Percentiles rank a stretch among this genome's conserved stretches.
Conservation (phyloP, 2,113 vertebrate genomes). For the Pyxicephalus adspersus region DNA sequence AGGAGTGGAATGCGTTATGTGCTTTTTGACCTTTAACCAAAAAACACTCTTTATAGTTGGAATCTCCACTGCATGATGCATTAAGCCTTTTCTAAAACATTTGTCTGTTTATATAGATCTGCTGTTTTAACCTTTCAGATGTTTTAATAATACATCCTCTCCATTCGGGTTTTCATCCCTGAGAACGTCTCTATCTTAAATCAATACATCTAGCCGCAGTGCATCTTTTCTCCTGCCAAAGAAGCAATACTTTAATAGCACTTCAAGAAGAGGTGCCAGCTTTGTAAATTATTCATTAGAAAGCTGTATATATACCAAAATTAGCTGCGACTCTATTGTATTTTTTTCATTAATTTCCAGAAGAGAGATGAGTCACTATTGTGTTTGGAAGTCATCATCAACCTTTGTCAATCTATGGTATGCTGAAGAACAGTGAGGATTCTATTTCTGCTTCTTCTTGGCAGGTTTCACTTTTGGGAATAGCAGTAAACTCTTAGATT, state of each 20-base stretch:
- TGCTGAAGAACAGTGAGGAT: no score
- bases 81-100: no score
- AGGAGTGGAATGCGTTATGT: no score
- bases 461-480: no score
- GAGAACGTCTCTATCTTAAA: background rate
- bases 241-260: slow-evolving; percentile 2
- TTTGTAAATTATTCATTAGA: slow-evolving; percentile 27
- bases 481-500: no score
- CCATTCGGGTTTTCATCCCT: background rate
- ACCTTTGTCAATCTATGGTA: no score
- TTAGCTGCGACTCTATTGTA: background rate
- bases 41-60: no score
- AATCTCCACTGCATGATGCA: no score
- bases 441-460: no score
- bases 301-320: background rate
- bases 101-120: background rate
- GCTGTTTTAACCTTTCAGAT: background rate
- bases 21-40: no score
- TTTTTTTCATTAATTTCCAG: background rate
- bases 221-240: background rate
- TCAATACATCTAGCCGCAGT: background rate
- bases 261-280: background rate
- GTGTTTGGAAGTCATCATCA: background rate
- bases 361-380: background rate
- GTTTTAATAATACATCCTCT: background rate